Percentiles rank a stretch among this genome's conserved stretches.
phyloP scores from a whole-genome alignment of 2,113 vertebrate genomes.

The Polypterus senegalus region DNA sequence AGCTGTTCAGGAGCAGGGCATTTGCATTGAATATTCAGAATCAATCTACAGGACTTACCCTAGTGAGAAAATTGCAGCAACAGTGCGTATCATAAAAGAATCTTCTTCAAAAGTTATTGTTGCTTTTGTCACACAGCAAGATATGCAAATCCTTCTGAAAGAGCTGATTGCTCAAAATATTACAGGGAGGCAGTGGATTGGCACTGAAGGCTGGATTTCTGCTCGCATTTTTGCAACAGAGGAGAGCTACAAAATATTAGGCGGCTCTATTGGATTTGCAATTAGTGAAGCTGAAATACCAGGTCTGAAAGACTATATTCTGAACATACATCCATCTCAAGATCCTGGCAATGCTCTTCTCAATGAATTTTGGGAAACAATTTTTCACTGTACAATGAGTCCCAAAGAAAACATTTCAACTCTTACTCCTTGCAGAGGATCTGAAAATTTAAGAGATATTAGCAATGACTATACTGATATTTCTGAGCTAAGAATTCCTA shows the following conservation, averaged over 20 bases:
- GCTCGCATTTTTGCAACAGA: background rate
- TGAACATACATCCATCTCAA: background rate
- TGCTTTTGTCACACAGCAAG: background rate
- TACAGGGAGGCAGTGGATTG: background rate
- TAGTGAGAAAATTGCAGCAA: slow-evolving; percentile 1
- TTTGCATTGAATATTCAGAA: slow-evolving; percentile 10
- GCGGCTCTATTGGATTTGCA: slow-evolving; percentile 4
- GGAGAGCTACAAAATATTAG: background rate
- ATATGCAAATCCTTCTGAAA: background rate
- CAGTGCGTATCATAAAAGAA: slow-evolving; percentile 3
- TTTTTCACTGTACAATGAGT: slow-evolving; percentile 17
- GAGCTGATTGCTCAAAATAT: background rate
- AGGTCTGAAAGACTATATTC: background rate
- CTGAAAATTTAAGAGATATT: background rate
- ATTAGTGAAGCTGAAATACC: background rate
- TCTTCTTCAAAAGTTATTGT: slow-evolving; percentile 1
- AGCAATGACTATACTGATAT: background rate
- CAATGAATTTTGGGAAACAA: slow-evolving; percentile 3
- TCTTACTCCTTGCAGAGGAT: background rate
- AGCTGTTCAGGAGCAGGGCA: background rate
- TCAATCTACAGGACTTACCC: slow-evolving; percentile 8
- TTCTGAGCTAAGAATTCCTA: slow-evolving; percentile 6
- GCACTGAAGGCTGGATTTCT: background rate
- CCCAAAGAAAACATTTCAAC: slow-evolving; percentile 16
- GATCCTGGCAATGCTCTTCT: background rate